A percentile compares a stretch with the other conserved stretches of the same genome.
phyloP scores from a whole-genome alignment of 2,888 invertebrate genomes.

The Drosophila glabriapex region DNA sequence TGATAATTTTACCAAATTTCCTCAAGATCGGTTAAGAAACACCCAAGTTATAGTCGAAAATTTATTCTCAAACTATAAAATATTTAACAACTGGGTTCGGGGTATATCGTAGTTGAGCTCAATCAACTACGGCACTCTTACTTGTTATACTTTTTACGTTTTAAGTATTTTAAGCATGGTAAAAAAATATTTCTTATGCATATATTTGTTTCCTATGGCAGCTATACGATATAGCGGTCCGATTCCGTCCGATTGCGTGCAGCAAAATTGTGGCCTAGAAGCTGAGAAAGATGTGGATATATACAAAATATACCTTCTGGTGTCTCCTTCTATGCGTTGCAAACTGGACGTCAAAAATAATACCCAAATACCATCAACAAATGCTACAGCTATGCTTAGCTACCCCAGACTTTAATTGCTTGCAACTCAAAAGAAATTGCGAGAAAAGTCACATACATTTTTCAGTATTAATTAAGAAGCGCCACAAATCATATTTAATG shows the following conservation, averaged over 20 bases:
- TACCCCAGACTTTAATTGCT: neutral
- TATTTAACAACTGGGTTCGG: too few relatives aligned
- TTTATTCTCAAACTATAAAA: too few relatives aligned
- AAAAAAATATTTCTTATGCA: too few relatives aligned
- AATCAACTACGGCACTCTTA: too few relatives aligned
- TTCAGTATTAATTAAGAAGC: conserved; percentile 12
- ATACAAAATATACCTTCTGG: neutral
- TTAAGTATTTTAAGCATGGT: too few relatives aligned
- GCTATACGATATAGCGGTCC: neutral
- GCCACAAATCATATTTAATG: conserved; percentile 15
- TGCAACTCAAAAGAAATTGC: neutral
- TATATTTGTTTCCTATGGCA: too few relatives aligned
- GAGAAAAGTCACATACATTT: conserved; percentile 3
- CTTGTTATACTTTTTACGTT: too few relatives aligned
- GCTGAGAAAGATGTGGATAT: neutral
- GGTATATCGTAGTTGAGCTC: too few relatives aligned
- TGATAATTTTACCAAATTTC: too few relatives aligned
- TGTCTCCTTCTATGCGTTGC: neutral
- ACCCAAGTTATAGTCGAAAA: too few relatives aligned
- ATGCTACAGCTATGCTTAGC: neutral
- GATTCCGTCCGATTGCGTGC: neutral
- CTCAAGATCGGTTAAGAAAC: too few relatives aligned
- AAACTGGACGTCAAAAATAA: neutral
- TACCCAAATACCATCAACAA: neutral
- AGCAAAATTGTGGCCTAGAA: neutral